phyloP scores from a whole-genome alignment of 2,797 vertebrate genomes.

The Enteromius trimaculatus region DNA sequence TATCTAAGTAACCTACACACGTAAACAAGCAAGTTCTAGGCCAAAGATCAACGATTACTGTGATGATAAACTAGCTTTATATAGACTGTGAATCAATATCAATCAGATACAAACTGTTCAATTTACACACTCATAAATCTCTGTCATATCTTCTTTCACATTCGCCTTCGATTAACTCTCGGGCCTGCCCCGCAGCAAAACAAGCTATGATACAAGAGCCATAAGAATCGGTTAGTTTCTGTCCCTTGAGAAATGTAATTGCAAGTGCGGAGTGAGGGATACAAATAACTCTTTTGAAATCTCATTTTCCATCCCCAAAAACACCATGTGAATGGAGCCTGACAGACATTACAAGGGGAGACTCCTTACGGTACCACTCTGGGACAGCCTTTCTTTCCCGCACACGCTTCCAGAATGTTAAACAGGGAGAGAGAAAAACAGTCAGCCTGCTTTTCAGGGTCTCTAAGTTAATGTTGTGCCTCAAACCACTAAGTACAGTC shows the following conservation, averaged over 20 bases:
- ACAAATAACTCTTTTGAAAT: constrained; percentile 37
- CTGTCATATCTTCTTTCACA: constrained; percentile 27
- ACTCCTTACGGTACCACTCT: constrained; percentile 37
- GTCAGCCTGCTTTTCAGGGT: constrained; percentile 38
- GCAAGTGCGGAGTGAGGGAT: constrained; percentile 24
- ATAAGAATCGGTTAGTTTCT: constrained; percentile 12
- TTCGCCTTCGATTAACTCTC: constrained; percentile 35
- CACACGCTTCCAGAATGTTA: constrained; percentile 48
- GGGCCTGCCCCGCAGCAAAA: constrained; percentile 10
- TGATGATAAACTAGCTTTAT: constrained; percentile 28
- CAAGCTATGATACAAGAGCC: constrained; percentile 39
- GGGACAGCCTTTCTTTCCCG: constrained; percentile 42
- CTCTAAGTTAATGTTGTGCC: constrained; percentile 32
- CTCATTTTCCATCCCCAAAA: constrained; percentile 31
- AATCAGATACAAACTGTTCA: constrained; percentile 32
- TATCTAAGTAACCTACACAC: constrained; percentile 1
- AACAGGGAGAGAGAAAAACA: constrained; percentile 47
- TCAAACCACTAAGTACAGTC: constrained; percentile 16
- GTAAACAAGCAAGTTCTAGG: constrained; percentile 3
- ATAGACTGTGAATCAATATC: constrained; percentile 51
- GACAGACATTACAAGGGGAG: constrained; percentile 45
- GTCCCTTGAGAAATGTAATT: constrained; percentile 25
- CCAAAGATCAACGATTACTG: constrained; percentile 36
- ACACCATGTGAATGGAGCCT: constrained; percentile 26
- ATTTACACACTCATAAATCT: constrained; percentile 32